A percentile compares a stretch with the other conserved stretches of the same genome.
phyloP scores from a whole-genome alignment of 1,140 invertebrate species.

The Platyura marginata region DNA sequence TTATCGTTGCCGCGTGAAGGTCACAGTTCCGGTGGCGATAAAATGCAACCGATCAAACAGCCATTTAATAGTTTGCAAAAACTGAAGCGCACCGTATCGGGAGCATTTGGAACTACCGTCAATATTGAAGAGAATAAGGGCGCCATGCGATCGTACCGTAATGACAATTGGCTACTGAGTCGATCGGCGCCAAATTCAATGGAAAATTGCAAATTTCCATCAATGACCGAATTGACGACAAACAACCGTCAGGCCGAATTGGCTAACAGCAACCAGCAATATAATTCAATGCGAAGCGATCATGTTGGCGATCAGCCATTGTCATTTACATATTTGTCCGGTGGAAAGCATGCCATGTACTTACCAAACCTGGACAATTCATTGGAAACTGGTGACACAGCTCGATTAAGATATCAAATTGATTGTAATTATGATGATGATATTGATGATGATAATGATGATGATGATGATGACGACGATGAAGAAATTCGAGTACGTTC shows the following conservation, averaged over 20 bases:
- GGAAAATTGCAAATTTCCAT: conserved; percentile 29
- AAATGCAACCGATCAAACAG: neutral
- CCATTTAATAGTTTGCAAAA: conserved; percentile 45
- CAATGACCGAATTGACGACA: neutral
- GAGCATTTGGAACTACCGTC: conserved; percentile 32
- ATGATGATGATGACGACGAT: neutral
- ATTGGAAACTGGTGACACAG: no score
- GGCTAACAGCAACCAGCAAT: no score
- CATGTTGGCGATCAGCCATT: conserved; percentile 7
- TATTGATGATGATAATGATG: neutral
- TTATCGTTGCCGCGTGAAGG: conserved; percentile 47
- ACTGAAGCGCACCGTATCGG: conserved; percentile 44
- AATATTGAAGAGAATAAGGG: conserved; percentile 14
- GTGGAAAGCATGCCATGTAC: conserved; percentile 58
- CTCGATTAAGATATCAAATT: no score
- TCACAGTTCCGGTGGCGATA: conserved; percentile 13
- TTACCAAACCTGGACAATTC: conserved; percentile 54
- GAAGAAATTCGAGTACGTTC: neutral
- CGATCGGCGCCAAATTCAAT: conserved; percentile 59
- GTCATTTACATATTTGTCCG: conserved; percentile 10
- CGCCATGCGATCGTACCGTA: conserved; percentile 5
- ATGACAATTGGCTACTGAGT: conserved; percentile 57
- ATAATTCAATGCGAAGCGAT: neutral
- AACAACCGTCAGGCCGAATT: no score
- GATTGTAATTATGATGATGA: neutral